Evolutionary conservation across 1,140 invertebrate species (phyloP), one percentile per base, ranked within the genome.

Genomic region (Helicoverpa armigera): DNA sequence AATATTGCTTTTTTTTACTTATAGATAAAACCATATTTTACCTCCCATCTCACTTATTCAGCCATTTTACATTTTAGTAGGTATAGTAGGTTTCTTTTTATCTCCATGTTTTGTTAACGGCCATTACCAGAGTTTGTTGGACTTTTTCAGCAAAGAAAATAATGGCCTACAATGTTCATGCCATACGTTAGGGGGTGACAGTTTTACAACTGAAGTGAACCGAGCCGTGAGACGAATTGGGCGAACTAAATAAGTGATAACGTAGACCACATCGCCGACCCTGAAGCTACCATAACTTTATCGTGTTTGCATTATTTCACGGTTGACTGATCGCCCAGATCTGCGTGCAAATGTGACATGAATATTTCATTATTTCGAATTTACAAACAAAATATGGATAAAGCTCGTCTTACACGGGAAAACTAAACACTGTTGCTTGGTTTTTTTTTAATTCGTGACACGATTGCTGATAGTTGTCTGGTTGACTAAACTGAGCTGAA

Each of bases 241-340:
- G 5, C 14, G 35, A 61, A 50, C 58, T 75, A 63, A 63, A 63
- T 56, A 75, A 75, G 48, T 61, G 73, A 75, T 63, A 75, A 60
- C 10, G 4, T 31, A 18, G 5, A 61, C 58, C 56, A 23, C 80
- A 83, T 82, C 56, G 70, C 60, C 43, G 53, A 56, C 85, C 84
- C 84, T 82, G 88, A 89, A 93, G 87, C 89, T 90, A 90, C 90
- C 89, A 91, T 91, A 93, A 91, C 88, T 92, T 91, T 91, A 93
- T 92, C 89, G 85, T 90, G 91, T 93, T 92, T 93, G 91, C 90
- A 91, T 93, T 92, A 92, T 92, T 93, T 92, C 86, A 88, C 86
- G 86, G 85, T 85, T 87, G 88, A 87, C 86, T 92, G 92, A 92
- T 91, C 90, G 86, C 82, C 29, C 81, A 86, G 86, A 91, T 90